These are phyloP conservation scores for Misgurnus mizolepis DNA, from an alignment of 2,113 vertebrate genomes.

Conservation along the genomic window DNA sequence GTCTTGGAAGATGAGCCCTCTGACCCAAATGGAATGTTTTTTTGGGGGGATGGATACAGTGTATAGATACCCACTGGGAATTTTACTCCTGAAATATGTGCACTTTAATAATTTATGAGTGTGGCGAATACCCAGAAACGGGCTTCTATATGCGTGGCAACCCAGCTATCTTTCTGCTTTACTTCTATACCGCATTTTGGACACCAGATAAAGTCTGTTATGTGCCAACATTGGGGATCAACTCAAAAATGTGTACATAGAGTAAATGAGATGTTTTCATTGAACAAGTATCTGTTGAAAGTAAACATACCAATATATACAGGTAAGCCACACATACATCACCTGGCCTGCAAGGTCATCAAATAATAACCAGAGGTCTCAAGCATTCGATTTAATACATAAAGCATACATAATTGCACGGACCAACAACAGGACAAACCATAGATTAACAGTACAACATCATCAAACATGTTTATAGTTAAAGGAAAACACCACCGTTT, in stretches of 20 bases:
- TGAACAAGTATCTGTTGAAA: background rate
- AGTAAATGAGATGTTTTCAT: background rate
- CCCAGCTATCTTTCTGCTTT: constrained; percentile 9
- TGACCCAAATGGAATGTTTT: background rate
- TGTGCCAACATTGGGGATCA: constrained; percentile 11
- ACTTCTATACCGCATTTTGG: constrained; percentile 25
- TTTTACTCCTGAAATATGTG: too few relatives aligned
- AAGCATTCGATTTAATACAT: too few relatives aligned
- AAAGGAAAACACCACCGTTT: too few relatives aligned
- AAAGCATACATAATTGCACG: too few relatives aligned
- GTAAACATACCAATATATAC: background rate
- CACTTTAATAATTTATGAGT: too few relatives aligned
- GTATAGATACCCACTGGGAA: too few relatives aligned
- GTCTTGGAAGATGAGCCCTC: background rate
- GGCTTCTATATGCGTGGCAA: background rate
- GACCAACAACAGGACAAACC: too few relatives aligned
- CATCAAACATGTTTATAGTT: background rate
- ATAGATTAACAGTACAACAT: too few relatives aligned
- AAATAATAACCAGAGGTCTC: background rate
- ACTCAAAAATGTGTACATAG: background rate
- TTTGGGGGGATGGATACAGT: too few relatives aligned
- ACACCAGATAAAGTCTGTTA: background rate
- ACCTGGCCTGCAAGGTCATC: background rate
- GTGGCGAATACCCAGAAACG: background rate
- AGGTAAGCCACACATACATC: constrained; percentile 1